Evolutionary conservation across 1,140 invertebrate genomes (phyloP).

Genomic region (Acyrthosiphon pisum): DNA sequence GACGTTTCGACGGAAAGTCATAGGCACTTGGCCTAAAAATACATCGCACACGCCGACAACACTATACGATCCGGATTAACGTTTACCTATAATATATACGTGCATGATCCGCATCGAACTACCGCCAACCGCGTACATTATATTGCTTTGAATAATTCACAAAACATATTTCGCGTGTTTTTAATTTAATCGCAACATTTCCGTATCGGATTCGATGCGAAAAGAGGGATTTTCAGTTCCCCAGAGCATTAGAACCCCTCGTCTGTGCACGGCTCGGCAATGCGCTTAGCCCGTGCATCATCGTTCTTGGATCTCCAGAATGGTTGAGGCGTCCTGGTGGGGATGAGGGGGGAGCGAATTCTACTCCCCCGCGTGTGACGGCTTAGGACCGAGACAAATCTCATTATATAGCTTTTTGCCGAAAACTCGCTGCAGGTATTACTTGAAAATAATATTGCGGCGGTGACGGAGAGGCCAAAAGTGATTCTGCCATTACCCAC

Average conservation of each 20-base stretch:
- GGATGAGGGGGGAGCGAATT: background rate
- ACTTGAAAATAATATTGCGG: constrained; percentile 35
- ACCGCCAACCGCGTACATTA: background rate
- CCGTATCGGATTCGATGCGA: constrained; percentile 9
- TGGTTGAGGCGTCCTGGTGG: background rate
- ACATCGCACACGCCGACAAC: background rate
- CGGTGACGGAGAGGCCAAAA: background rate
- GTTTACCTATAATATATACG: background rate
- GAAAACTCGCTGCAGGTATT: constrained; percentile 34
- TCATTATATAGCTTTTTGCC: constrained; percentile 47
- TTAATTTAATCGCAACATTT: constrained; percentile 43
- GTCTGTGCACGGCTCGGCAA: background rate
- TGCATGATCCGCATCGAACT: background rate
- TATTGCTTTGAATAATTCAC: constrained; percentile 25
- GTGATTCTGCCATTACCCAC: constrained; percentile 26
- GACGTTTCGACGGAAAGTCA: background rate
- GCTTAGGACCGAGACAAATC: constrained; percentile 53
- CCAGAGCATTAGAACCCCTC: constrained; percentile 31
- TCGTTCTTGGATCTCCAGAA: constrained; percentile 12
- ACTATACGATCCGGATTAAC: background rate
- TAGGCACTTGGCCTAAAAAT: background rate
- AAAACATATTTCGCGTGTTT: constrained; percentile 32
- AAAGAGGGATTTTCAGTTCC: background rate
- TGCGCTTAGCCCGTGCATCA: constrained; percentile 12
- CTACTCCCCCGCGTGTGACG: background rate